Base-by-base conservation (phyloP, 1,140 invertebrate genomes). In the Aphelenchoides besseyi region DNA sequence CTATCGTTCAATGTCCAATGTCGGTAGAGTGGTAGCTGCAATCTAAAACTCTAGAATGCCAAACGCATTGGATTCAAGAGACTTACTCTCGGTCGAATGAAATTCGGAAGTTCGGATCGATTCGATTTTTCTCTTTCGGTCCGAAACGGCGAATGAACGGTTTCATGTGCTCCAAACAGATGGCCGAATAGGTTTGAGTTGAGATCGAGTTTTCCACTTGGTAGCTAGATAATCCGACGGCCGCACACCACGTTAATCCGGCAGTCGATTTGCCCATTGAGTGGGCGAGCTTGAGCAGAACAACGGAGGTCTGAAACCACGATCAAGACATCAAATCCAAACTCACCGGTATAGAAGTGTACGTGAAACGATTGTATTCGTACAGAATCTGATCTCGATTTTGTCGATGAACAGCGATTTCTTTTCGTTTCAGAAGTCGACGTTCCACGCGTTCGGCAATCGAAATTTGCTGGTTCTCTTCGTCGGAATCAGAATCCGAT, bases 1-100 rank as follows among this genome's bases (percentile, higher is more conserved):
- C 63, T 66, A 12, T 66, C 32, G 36, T 66, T 16, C 36, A 66
- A 32, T 23, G 36, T 66, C 63, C 63, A 66, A 30, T 66, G 63
- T 29, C 63, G 16, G 30, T 66, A 66, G 16, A 66, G 30, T 12
- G 63, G 63, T 12, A 66, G 32, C 32, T 26, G 12, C n/a, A 66
- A 32, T 1, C 63, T 66, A 53, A 37, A 66, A 66, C 16, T 32
- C n/a, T n/a, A n/a, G n/a, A n/a, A n/a, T n/a, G n/a, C n/a, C n/a
- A n/a, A 66, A 61, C n/a, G 18, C 36, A 64, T 33, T 33, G 18
- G 23, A 59, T 59, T 33, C 5, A 59, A 8, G 36, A 32, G 0
- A 66, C 63, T 37, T 18, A 66, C 63, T 66, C 63, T 53, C 36
- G 30, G 12, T 66, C 36, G 32, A 66, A 66, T 23, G 63, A 32